Evolutionary conservation across 1,140 invertebrate genomes (phyloP).

Genomic region (Xylocopa sonorina): DNA sequence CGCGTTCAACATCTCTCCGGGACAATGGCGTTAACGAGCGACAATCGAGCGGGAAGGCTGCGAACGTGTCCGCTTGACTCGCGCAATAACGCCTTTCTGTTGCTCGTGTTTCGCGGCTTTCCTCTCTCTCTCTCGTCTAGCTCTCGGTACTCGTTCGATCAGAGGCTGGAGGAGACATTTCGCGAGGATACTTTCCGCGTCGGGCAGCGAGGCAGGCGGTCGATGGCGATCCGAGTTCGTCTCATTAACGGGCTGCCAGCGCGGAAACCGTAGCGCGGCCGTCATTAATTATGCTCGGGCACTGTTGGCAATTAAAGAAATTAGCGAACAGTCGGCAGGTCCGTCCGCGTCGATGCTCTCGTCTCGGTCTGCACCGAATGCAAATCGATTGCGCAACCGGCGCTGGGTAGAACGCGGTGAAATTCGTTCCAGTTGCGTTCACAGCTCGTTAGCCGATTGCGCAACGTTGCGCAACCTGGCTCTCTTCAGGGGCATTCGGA

Average conservation of each 20-base stretch:
- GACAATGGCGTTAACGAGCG: constrained; percentile 65
- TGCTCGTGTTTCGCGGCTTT: too few species aligned
- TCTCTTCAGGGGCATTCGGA: background rate
- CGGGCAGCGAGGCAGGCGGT: too few species aligned
- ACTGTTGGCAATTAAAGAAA: constrained; percentile 73
- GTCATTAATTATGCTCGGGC: constrained; percentile 71
- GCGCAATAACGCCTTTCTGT: constrained; percentile 46
- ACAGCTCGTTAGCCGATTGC: constrained; percentile 63
- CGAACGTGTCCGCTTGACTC: constrained; percentile 39
- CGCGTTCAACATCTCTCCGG: constrained; percentile 20
- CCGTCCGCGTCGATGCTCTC: constrained; percentile 6
- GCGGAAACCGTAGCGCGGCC: constrained; percentile 66
- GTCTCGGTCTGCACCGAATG: constrained; percentile 51
- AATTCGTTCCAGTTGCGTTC: constrained; percentile 70
- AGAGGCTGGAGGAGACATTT: too few species aligned
- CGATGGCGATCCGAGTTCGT: constrained; percentile 58
- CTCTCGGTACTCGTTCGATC: background rate
- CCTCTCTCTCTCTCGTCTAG: too few species aligned
- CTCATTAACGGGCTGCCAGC: constrained; percentile 67
- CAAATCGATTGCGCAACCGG: constrained; percentile 71
- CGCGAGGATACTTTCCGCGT: too few species aligned
- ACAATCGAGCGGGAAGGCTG: constrained; percentile 49
- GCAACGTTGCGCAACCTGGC: constrained; percentile 62
- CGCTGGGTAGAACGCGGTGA: constrained; percentile 57
- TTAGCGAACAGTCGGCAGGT: constrained; percentile 66